phyloP scores from a whole-genome alignment of 2,797 vertebrate genomes.

The Tenualosa ilisha region DNA sequence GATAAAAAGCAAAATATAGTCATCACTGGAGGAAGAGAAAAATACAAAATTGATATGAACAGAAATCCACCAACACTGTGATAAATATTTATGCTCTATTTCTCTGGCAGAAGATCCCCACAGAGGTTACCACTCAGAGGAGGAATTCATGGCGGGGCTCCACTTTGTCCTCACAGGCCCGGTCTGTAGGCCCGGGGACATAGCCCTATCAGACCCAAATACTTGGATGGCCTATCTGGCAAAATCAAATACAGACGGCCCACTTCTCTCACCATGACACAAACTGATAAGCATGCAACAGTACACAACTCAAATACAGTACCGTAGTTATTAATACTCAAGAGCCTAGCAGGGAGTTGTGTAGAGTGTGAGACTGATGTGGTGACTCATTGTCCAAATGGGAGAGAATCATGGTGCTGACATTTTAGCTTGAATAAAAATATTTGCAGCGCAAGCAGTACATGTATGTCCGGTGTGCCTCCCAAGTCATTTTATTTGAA shows the following conservation, averaged over 20 bases:
- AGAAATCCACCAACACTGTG: not conserved
- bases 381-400: not conserved
- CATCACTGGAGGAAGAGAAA: not conserved
- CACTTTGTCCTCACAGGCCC: not conserved
- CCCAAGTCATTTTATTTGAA: not conserved
- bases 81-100: constrained; percentile 41
- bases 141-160: constrained; percentile 33
- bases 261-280: not conserved
- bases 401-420: not conserved
- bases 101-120: constrained; percentile 25
- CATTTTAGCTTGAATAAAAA: not conserved
- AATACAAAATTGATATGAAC: not conserved
- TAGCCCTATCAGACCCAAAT: constrained; percentile 6
- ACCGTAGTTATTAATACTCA: not conserved
- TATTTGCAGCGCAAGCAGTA: not conserved
- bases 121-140: constrained; percentile 12
- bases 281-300: constrained; percentile 4
- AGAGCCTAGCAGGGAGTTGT: not conserved
- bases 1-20: not conserved
- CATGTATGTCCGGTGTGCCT: not conserved
- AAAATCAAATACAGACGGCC: constrained; percentile 1
- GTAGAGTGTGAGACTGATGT: not conserved
- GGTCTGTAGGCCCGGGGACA: not conserved
- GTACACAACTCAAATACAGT: not conserved
- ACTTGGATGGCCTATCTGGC: constrained; percentile 27